phyloP scores from a whole-genome alignment of 1,140 invertebrate genomes.

The Ditylenchus dipsaci region DNA sequence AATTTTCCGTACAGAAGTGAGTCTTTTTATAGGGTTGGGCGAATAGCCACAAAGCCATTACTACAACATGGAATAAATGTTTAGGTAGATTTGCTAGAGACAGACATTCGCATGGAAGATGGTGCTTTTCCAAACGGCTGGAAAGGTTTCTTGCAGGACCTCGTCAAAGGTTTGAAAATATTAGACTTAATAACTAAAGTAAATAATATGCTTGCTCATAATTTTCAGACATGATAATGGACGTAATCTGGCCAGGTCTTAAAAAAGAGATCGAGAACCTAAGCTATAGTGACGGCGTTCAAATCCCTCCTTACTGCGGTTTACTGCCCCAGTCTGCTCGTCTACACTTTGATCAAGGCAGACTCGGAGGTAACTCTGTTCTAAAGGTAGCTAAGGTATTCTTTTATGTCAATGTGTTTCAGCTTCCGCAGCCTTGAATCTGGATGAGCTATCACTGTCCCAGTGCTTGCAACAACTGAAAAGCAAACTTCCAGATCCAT shows the following conservation, averaged over 20 bases:
- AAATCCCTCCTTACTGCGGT: slow-evolving; percentile 46
- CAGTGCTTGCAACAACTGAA: slow-evolving; percentile 48
- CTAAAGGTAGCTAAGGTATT: no score
- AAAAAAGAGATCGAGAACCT: slow-evolving; percentile 51
- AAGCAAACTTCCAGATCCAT: slow-evolving; percentile 48
- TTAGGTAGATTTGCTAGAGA: slow-evolving; percentile 48
- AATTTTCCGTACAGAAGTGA: slow-evolving; percentile 42
- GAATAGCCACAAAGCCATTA: no score
- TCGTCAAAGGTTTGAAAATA: slow-evolving; percentile 43
- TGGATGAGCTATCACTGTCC: slow-evolving; percentile 35
- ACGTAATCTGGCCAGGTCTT: slow-evolving; percentile 55
- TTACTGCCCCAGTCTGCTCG: slow-evolving; percentile 48
- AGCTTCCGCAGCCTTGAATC: slow-evolving; percentile 38
- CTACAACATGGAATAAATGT: no score
- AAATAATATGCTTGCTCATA: no score
- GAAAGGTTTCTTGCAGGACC: slow-evolving; percentile 51
- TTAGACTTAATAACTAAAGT: no score
- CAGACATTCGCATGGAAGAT: slow-evolving; percentile 46
- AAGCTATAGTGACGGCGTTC: slow-evolving; percentile 47
- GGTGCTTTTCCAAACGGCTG: slow-evolving; percentile 52
- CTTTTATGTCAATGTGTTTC: no score
- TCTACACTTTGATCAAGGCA: slow-evolving; percentile 42
- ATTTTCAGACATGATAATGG: slow-evolving; percentile 54
- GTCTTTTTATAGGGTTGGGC: no score
- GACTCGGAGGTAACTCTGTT: slow-evolving; percentile 27